Percentiles rank a stretch among this genome's conserved stretches.
These are phyloP conservation scores for Griposia aprilina DNA, from an alignment of 2,888 invertebrate genomes.

Conservation along the genomic window DNA sequence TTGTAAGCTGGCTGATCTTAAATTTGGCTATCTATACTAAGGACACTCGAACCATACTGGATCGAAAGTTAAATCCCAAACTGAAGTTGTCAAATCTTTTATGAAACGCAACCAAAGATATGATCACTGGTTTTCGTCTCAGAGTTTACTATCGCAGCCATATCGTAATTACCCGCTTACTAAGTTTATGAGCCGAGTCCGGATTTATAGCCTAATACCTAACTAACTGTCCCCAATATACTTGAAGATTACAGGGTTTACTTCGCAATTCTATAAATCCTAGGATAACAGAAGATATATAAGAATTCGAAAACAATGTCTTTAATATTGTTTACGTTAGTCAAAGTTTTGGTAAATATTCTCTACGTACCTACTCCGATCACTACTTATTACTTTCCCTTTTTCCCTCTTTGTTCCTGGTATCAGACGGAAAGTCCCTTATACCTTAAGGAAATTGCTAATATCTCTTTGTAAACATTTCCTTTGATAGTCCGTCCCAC, in stretches of 20 bases:
- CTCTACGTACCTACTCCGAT: slow-evolving; percentile 20
- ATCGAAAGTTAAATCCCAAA: too few relatives aligned
- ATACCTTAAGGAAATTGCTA: slow-evolving; percentile 51
- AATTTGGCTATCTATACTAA: background rate
- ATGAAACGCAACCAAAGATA: background rate
- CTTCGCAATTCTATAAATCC: background rate
- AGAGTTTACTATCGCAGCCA: background rate
- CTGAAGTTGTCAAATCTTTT: background rate
- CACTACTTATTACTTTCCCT: slow-evolving; percentile 43
- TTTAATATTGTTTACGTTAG: slow-evolving; percentile 2
- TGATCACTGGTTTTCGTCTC: background rate
- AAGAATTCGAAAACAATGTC: background rate
- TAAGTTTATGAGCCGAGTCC: background rate
- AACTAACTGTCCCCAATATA: background rate
- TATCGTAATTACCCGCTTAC: background rate
- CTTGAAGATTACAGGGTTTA: background rate
- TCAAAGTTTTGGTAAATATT: slow-evolving; percentile 20
- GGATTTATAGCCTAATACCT: slow-evolving; percentile 6
- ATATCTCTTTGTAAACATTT: slow-evolving; percentile 55
- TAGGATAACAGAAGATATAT: background rate
- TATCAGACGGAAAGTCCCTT: slow-evolving; percentile 44
- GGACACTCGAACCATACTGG: background rate
- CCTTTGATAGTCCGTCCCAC: slow-evolving; percentile 41
- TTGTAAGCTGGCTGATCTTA: background rate
- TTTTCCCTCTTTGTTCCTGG: slow-evolving; percentile 51